These are phyloP conservation scores for Drosophila quadrilineata DNA, from an alignment of 1,140 invertebrate species.

Conservation along the genomic window DNA sequence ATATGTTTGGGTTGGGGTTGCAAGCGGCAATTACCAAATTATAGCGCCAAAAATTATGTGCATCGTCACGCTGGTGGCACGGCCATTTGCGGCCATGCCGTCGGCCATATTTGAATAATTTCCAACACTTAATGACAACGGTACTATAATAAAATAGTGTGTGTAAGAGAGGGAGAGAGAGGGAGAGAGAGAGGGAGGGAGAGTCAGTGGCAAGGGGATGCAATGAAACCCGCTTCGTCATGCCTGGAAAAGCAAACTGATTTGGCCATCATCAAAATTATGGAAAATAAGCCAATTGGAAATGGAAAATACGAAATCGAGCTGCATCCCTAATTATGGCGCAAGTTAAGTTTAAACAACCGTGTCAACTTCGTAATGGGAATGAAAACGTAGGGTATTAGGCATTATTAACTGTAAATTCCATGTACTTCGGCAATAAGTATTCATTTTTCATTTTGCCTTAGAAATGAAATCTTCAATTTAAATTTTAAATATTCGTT, in stretches of 20 bases:
- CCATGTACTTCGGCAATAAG: no score
- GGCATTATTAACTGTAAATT: no score
- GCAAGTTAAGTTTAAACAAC: no score
- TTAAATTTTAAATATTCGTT: no score
- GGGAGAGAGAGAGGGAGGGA: neutral
- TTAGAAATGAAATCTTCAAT: no score
- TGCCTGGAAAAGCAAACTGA: constrained; percentile 31
- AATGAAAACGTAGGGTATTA: no score
- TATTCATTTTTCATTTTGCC: no score
- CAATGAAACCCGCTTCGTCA: constrained; percentile 24
- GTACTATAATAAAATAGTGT: no score
- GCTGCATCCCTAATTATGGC: no score
- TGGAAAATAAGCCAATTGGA: constrained; percentile 2
- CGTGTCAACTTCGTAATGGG: no score
- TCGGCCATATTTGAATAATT: constrained; percentile 45
- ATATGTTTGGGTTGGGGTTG: constrained; percentile 20
- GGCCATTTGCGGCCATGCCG: constrained; percentile 30
- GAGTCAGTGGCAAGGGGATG: neutral
- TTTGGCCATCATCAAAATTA: neutral
- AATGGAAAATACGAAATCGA: neutral
- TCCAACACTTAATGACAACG: constrained; percentile 35
- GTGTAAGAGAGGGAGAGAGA: no score
- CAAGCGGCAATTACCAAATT: constrained; percentile 41
- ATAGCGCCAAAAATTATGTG: constrained; percentile 39
- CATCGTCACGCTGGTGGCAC: constrained; percentile 39